phyloP scores from a whole-genome alignment of 2,888 invertebrate genomes.

The Caenorhabditis zanzibari region DNA sequence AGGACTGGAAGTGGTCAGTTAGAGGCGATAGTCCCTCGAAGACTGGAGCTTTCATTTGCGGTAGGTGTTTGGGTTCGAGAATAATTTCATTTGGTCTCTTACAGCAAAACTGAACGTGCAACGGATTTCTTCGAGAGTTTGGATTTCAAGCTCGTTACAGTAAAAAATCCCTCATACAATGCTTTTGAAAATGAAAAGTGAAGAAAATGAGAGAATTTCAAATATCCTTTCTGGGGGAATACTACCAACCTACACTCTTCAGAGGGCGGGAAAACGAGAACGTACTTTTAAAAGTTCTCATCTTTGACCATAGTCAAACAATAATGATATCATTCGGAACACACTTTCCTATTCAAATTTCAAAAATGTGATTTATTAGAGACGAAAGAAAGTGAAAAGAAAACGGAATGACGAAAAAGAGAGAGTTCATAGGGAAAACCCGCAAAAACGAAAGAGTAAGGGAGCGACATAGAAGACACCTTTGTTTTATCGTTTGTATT shows the following conservation, averaged over 20 bases:
- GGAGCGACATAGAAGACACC: background rate
- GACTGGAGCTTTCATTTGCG: too few species aligned
- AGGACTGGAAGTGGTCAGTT: background rate
- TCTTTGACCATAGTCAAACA: background rate
- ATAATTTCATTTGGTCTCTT: too few species aligned
- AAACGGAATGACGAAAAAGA: constrained; percentile 33
- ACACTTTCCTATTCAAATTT: background rate
- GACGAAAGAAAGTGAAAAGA: background rate
- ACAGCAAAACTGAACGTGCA: too few species aligned
- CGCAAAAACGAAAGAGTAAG: constrained; percentile 31
- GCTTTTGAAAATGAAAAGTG: background rate
- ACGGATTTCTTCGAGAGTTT: too few species aligned
- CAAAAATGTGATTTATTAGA: background rate
- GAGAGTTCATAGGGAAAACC: constrained; percentile 56
- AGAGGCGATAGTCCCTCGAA: background rate
- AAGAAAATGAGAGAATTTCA: constrained; percentile 9
- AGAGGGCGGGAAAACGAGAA: background rate
- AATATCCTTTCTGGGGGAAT: background rate
- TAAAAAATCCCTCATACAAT: too few species aligned
- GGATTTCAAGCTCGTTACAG: too few species aligned
- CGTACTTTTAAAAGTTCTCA: constrained; percentile 6
- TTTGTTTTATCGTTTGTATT: constrained; percentile 44
- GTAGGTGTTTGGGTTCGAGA: too few species aligned
- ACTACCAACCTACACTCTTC: background rate
- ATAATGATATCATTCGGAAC: constrained; percentile 16